Percentiles rank a stretch among this genome's conserved stretches.
These are phyloP conservation scores for Dendronephthya gigantea DNA, from an alignment of 64 coral and sea anemone species.

Conservation along the genomic window DNA sequence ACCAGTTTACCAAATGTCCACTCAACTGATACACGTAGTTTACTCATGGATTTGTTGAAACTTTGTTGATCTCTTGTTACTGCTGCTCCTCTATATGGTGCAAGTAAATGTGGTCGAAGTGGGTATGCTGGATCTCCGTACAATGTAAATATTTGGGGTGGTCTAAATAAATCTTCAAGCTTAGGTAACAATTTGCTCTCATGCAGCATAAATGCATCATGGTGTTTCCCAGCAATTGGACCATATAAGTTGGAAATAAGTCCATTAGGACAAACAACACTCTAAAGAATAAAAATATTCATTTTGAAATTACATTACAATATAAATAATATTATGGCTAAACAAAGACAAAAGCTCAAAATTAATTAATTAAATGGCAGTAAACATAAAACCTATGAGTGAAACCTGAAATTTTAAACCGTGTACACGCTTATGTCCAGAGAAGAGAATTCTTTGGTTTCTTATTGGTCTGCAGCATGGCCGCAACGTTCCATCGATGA, in stretches of 20 bases:
- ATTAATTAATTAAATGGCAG: too few species aligned
- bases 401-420: slow-evolving; percentile 56
- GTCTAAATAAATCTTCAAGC: slow-evolving; percentile 54
- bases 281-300: slow-evolving; percentile 32
- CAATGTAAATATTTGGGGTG: slow-evolving; percentile 22
- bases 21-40: not conserved
- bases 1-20: not conserved
- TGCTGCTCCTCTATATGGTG: slow-evolving; percentile 5
- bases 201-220: slow-evolving; percentile 61
- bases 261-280: slow-evolving; percentile 67
- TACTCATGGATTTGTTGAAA: not conserved
- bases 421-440: slow-evolving; percentile 47
- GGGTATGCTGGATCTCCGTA: not conserved
- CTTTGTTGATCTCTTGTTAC: not conserved
- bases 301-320: not conserved
- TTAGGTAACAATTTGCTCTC: slow-evolving; percentile 47
- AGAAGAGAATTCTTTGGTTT: slow-evolving; percentile 53
- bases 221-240: slow-evolving; percentile 39
- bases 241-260: slow-evolving; percentile 48
- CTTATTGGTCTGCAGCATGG: slow-evolving; percentile 42
- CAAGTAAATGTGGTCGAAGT: not conserved
- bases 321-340: not conserved
- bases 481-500: slow-evolving; percentile 46
- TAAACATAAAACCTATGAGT: too few species aligned
- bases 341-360: not conserved